phyloP scores from a whole-genome alignment of 2,888 invertebrate genomes.

The Dinocampus coccinellae region DNA sequence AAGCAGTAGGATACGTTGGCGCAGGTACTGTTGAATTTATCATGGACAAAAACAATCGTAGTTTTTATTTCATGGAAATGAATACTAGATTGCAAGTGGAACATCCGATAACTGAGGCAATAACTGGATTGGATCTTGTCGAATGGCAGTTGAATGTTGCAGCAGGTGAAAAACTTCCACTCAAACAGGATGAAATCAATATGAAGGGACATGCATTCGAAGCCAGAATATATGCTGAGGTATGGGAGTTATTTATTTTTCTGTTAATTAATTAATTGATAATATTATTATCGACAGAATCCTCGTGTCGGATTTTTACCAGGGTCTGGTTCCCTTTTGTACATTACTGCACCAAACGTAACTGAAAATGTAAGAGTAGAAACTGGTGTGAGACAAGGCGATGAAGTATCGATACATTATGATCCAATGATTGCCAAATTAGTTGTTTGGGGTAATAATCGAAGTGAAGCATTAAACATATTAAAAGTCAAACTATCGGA shows the following conservation, averaged over 20 bases:
- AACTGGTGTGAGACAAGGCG: slow-evolving; percentile 89
- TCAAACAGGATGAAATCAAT: slow-evolving; percentile 83
- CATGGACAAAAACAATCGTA: slow-evolving; percentile 85
- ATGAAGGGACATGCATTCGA: slow-evolving; percentile 93
- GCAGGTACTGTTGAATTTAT: slow-evolving; percentile 99
- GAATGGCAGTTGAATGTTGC: slow-evolving; percentile 98
- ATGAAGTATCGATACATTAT: slow-evolving; percentile 97
- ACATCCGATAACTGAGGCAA: slow-evolving; percentile 98
- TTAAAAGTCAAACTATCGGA: slow-evolving; percentile 82
- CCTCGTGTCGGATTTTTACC: slow-evolving; percentile 90
- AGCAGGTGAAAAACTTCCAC: slow-evolving; percentile 86
- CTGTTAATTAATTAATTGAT: not conserved
- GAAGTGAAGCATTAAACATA: slow-evolving; percentile 84
- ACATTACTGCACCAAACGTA: slow-evolving; percentile 80
- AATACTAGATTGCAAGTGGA: slow-evolving; percentile 97
- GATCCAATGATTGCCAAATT: slow-evolving; percentile 99
- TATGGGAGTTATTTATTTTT: slow-evolving; percentile 35
- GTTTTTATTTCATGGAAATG: slow-evolving; percentile 99
- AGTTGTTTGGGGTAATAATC: slow-evolving; percentile 92
- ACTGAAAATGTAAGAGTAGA: slow-evolving; percentile 84
- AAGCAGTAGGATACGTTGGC: slow-evolving; percentile 96
- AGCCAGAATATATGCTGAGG: slow-evolving; percentile 95
- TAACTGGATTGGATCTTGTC: slow-evolving; percentile 95
- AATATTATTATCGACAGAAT: slow-evolving; percentile 66
- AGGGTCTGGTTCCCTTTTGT: slow-evolving; percentile 87